Evolutionary conservation across 2,113 vertebrate genomes (phyloP).

Genomic region (Psephotus haematonotus): DNA sequence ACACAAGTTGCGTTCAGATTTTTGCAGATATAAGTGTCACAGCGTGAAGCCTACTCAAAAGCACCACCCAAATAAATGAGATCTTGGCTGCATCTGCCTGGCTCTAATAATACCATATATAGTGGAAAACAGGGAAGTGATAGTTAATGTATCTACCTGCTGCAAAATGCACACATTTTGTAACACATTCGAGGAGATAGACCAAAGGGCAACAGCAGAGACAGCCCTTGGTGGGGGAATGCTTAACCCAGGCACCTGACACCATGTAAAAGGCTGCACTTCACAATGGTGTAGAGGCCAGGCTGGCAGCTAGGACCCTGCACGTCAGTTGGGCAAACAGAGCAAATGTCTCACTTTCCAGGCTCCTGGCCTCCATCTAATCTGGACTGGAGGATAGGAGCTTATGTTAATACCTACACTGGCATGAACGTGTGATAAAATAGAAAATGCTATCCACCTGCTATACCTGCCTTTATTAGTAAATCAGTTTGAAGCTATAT

Average conservation of each 20-base stretch:
- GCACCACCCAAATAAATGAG: background rate
- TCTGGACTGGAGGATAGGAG: rapidly evolving
- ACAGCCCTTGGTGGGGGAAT: background rate
- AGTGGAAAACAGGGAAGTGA: background rate
- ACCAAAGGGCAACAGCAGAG: background rate
- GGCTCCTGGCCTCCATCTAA: background rate
- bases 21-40: background rate
- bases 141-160: rapidly evolving
- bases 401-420: too few species aligned
- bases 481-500: background rate
- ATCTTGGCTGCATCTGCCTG: background rate
- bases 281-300: rapidly evolving
- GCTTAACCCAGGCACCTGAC: background rate
- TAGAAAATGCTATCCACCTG: background rate
- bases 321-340: background rate
- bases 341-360: rapidly evolving
- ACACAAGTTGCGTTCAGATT: background rate
- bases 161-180: background rate
- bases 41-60: background rate
- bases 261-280: background rate
- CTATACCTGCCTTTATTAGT: background rate
- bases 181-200: background rate
- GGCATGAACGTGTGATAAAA: background rate
- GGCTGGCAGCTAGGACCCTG: background rate
- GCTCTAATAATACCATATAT: background rate